Base-by-base conservation (phyloP, 2,113 vertebrate genomes). In the Scortum barcoo region DNA sequence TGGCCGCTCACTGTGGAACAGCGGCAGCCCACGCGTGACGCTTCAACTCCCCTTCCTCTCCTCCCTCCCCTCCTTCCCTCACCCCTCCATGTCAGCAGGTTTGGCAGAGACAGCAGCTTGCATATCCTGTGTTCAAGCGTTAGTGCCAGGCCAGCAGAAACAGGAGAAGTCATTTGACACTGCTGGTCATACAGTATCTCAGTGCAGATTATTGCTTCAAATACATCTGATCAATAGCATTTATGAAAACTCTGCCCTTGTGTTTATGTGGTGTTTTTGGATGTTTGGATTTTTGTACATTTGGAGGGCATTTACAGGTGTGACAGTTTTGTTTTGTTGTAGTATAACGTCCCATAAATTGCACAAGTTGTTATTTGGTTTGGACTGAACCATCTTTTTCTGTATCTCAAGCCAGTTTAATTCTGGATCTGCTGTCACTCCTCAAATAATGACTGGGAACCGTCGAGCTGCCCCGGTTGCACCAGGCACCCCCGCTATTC, bases 141-240 rank as follows among this genome's bases (percentile, higher is more conserved):
- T 89, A 78, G 75, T 93, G 92, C 90, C 85, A 87, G 73, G 63
- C 65, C 84, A 94, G 94, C 94, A 94, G 93, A 94, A 94, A 94
- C 75, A 86, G 56, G 87, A 93, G 89, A 89, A 69, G 91, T 77
- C 56, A 91, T 87, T 78, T 91, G 87, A 93, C 72, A 82, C 90
- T 42, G 17, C 58, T 71, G 16, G 48, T 75, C 63, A 85, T 78
- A 69, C 62, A 60, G 22, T 56, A 61, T 80, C 84, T 78, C 80
- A 72, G 80, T 81, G 80, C 83, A 83, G 33, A 87, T 85, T 72
- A 91, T 81, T 86, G 65, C 68, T 17, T 81, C 76, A 87, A 76
- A 87, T 78, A 79, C 20, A 62, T 65, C 58, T 69, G 56, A 87
- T 89, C 76, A 66, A 87, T 76, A 69, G 28, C 2, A 80, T 78